Conservation (phyloP, 2,113 vertebrate species). For the Craseonycteris thonglongyai region DNA sequence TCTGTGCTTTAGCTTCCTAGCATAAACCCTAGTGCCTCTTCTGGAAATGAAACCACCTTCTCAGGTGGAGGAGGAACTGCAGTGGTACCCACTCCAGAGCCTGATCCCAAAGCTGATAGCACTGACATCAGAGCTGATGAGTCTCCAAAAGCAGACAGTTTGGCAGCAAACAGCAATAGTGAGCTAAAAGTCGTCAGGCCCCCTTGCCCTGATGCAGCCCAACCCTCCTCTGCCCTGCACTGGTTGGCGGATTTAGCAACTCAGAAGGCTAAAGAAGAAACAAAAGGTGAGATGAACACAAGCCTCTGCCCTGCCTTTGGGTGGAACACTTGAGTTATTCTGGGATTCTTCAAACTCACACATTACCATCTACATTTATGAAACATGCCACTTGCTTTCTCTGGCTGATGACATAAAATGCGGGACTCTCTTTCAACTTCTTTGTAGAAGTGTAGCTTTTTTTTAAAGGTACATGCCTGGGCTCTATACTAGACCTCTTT, state of each 20-base stretch:
- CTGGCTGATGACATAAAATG: not conserved
- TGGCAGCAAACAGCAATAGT: constrained; percentile 73
- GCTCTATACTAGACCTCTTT: not conserved
- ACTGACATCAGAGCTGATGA: constrained; percentile 78
- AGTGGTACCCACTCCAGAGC: constrained; percentile 68
- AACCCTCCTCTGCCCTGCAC: constrained; percentile 93
- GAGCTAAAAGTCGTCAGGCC: constrained; percentile 85
- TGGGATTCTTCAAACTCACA: constrained; percentile 16
- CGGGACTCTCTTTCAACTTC: not conserved
- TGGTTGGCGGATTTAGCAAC: constrained; percentile 98
- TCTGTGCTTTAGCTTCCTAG: constrained; percentile 77
- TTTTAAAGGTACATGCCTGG: not conserved
- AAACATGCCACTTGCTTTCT: constrained; percentile 36
- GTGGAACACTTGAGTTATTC: not conserved
- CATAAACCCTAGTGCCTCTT: constrained; percentile 77
- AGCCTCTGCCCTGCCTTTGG: not conserved
- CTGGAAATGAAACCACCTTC: constrained; percentile 78
- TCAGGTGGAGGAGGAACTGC: constrained; percentile 73
- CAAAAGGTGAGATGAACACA: constrained; percentile 87
- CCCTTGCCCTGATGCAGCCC: constrained; percentile 84
- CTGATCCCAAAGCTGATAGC: constrained; percentile 77
- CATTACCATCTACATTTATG: constrained; percentile 15
- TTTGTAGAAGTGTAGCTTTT: constrained; percentile 22
- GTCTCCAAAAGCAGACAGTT: constrained; percentile 72
- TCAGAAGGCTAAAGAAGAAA: constrained; percentile 97